Percentiles rank a stretch among this genome's conserved stretches.
phyloP scores from a whole-genome alignment of 1,140 invertebrate genomes.

The Ctenoplectra terminalis region DNA sequence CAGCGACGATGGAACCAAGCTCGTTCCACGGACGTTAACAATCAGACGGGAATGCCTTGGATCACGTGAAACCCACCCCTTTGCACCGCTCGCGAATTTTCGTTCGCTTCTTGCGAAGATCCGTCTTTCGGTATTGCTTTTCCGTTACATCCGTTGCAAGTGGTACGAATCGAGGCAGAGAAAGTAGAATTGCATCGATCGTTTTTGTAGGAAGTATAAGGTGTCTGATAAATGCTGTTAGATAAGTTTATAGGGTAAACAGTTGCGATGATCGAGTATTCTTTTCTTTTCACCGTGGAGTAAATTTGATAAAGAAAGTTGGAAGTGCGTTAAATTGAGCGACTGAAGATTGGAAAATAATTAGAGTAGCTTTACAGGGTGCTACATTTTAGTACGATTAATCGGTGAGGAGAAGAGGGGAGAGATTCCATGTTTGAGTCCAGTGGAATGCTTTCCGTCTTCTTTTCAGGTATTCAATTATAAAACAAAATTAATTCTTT shows the following conservation, averaged over 20 bases:
- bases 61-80: neutral
- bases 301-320: neutral
- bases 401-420: too few relatives aligned
- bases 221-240: neutral
- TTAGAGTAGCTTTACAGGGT: neutral
- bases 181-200: neutral
- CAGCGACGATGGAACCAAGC: constrained; percentile 7
- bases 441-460: too few relatives aligned
- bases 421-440: too few relatives aligned
- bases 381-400: too few relatives aligned
- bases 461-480: too few relatives aligned
- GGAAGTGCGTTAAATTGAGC: neutral
- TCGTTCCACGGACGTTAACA: constrained; percentile 36
- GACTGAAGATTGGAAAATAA: neutral
- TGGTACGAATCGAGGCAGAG: neutral
- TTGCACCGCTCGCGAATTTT: neutral
- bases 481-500: too few relatives aligned
- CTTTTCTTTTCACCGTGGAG: neutral
- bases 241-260: neutral
- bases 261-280: neutral
- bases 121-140: neutral
- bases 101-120: neutral
- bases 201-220: neutral
- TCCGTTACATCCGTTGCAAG: neutral
- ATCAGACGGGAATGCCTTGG: constrained; percentile 18